Conservation (phyloP, 2,888 invertebrate genomes). For the Gryllus longicercus region DNA sequence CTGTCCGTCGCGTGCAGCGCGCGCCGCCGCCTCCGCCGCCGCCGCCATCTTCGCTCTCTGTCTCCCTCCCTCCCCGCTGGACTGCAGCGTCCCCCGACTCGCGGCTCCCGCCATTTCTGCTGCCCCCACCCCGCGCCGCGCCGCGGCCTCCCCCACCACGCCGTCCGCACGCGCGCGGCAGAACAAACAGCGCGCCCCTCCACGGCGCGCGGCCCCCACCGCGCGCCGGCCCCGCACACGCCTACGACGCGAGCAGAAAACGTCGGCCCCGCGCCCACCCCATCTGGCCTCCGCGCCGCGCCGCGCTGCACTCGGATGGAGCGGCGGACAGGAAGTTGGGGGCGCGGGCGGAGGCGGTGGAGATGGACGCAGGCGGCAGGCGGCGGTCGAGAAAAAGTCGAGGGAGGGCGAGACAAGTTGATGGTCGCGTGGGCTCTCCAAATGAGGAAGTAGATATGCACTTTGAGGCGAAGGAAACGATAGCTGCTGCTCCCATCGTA, state of each 20-base stretch:
- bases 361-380: too few species aligned
- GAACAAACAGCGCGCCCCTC: neutral
- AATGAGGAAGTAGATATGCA: too few species aligned
- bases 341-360: too few species aligned
- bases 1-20: too few species aligned
- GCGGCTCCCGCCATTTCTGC: constrained; percentile 9
- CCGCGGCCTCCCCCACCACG: neutral
- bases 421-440: too few species aligned
- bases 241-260: neutral
- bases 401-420: too few species aligned
- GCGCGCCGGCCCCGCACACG: neutral
- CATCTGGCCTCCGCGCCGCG: too few species aligned
- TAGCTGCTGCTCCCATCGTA: too few species aligned
- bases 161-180: neutral
- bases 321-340: too few species aligned
- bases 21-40: neutral
- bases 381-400: too few species aligned
- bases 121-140: neutral
- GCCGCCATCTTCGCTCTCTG: neutral
- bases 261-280: neutral
- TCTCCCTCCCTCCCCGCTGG: neutral
- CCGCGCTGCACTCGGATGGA: too few species aligned
- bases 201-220: neutral
- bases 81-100: neutral
- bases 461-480: too few species aligned